Conservation (phyloP, 2,113 vertebrate species). For the Ahaetulla prasina region DNA sequence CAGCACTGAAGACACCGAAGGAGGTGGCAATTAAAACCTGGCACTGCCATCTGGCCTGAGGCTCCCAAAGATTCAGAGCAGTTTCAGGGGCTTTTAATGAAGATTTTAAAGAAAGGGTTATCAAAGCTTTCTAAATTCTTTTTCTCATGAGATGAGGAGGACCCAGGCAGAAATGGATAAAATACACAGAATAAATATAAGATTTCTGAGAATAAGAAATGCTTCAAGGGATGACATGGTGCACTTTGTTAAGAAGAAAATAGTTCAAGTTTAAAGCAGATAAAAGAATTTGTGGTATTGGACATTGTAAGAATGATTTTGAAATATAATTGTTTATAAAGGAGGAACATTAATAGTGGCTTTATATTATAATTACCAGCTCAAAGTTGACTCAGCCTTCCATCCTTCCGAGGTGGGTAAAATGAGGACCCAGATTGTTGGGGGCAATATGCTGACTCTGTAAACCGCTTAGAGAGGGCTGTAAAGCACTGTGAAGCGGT, state of each 20-base stretch:
- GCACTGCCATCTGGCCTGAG: not conserved
- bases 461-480: too few relatives aligned
- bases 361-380: not conserved
- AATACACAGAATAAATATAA: not conserved
- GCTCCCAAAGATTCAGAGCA: not conserved
- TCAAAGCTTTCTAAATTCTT: not conserved
- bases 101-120: not conserved
- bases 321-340: not conserved
- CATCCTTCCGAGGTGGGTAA: too few relatives aligned
- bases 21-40: not conserved
- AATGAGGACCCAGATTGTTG: too few relatives aligned
- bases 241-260: not conserved
- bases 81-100: not conserved
- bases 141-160: not conserved
- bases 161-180: not conserved
- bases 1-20: not conserved
- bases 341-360: not conserved
- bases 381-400: too few relatives aligned
- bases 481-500: too few relatives aligned
- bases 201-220: not conserved
- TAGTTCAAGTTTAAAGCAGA: not conserved
- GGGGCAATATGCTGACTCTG: too few relatives aligned
- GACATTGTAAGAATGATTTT: not conserved
- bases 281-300: not conserved
- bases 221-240: not conserved